Percentiles rank a stretch among this genome's conserved stretches.
Evolutionary conservation across 2,888 invertebrate genomes (phyloP).

Genomic region (Hyles lineata): DNA sequence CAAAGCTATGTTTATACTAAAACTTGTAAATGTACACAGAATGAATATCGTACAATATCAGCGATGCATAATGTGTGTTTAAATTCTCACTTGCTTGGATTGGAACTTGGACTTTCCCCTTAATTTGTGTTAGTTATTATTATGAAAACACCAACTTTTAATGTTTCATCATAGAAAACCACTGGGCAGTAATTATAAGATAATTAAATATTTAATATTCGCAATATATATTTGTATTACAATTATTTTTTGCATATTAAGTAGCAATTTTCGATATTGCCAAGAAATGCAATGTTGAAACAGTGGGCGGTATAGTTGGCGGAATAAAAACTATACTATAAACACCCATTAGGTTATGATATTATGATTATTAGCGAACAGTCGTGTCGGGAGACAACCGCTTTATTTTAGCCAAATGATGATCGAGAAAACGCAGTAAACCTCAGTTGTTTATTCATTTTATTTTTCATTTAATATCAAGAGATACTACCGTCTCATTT

Average conservation of each 20-base stretch:
- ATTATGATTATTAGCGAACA: neutral
- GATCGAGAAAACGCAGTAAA: neutral
- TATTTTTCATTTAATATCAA: neutral
- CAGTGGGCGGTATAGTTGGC: constrained; percentile 1
- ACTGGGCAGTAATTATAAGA: neutral
- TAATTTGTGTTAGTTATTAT: too few species aligned
- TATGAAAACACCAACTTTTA: too few species aligned
- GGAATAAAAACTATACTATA: constrained; percentile 9
- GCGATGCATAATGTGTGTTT: too few species aligned
- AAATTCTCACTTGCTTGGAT: too few species aligned
- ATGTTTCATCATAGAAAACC: too few species aligned
- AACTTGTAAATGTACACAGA: too few species aligned
- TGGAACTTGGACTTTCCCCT: too few species aligned
- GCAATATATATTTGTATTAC: neutral
- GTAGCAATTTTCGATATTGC: constrained; percentile 26
- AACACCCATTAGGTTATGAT: neutral
- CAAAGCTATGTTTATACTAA: too few species aligned
- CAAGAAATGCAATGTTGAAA: neutral
- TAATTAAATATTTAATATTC: neutral
- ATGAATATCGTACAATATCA: too few species aligned
- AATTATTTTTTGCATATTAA: neutral
- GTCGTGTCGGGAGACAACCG: constrained; percentile 1
- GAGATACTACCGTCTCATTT: neutral
- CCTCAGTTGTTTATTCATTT: neutral
- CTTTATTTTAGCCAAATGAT: constrained; percentile 14